These are phyloP conservation scores for Ranitomeya variabilis DNA, from an alignment of 2,113 vertebrate genomes.

Conservation along the genomic window DNA sequence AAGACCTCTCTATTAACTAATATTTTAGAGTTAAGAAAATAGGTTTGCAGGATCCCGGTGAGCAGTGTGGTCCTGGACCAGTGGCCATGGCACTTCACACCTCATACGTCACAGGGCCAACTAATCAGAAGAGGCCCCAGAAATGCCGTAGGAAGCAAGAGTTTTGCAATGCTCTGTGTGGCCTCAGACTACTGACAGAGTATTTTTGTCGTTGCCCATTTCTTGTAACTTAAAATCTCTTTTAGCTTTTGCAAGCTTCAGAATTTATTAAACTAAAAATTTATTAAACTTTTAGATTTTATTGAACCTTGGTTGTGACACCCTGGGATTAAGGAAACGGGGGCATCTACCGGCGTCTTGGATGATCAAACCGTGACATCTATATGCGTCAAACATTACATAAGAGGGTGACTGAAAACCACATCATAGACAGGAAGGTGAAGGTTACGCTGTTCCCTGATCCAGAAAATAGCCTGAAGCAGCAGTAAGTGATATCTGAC, in stretches of 20 bases:
- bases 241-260: not conserved
- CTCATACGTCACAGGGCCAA: too few species aligned
- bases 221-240: not conserved
- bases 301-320: not conserved
- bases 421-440: slow-evolving; percentile 21
- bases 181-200: too few species aligned
- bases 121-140: too few species aligned
- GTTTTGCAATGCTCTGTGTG: too few species aligned
- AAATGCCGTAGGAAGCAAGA: too few species aligned
- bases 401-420: slow-evolving; percentile 15
- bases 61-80: too few species aligned
- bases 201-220: not conserved
- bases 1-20: too few species aligned
- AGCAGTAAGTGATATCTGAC: slow-evolving; percentile 1
- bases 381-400: slow-evolving; percentile 5
- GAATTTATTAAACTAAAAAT: not conserved
- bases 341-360: not conserved
- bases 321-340: not conserved
- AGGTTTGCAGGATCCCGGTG: too few species aligned
- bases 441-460: not conserved
- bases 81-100: too few species aligned
- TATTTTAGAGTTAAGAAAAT: too few species aligned
- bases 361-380: not conserved
- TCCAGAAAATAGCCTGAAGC: not conserved
- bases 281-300: not conserved